Conservation (phyloP, 1,140 invertebrate species). For the Scaptomyza pallida region DNA sequence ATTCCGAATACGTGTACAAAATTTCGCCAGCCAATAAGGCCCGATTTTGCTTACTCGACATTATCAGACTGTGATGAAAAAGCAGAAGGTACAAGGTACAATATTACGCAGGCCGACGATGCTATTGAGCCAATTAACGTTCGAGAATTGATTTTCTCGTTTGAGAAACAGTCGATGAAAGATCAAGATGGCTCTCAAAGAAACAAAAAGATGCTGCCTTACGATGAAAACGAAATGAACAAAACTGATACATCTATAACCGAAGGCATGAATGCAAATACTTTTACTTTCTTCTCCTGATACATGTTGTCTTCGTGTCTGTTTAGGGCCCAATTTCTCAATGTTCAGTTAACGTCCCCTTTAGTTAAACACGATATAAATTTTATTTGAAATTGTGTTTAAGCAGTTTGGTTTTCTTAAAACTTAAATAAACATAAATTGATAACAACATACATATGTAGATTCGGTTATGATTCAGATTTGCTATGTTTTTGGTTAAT, state of each 20-base stretch:
- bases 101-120: not conserved
- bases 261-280: not conserved
- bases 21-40: not conserved
- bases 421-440: no score
- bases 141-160: conserved; percentile 87
- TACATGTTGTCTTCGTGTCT: no score
- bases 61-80: not conserved
- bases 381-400: no score
- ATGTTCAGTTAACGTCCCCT: no score
- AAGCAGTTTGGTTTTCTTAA: no score
- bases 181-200: conserved; percentile 17
- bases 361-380: no score
- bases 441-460: no score
- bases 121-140: conserved; percentile 86
- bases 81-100: not conserved
- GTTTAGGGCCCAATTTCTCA: no score
- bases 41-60: not conserved
- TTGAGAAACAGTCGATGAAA: conserved; percentile 73
- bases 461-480: no score
- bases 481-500: no score
- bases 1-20: not conserved
- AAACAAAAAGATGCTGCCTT: not conserved
- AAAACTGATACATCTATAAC: not conserved
- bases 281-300: no score
- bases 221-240: not conserved